phyloP scores from a whole-genome alignment of 2,113 vertebrate species.

The Microcebus lehilahytsara region DNA sequence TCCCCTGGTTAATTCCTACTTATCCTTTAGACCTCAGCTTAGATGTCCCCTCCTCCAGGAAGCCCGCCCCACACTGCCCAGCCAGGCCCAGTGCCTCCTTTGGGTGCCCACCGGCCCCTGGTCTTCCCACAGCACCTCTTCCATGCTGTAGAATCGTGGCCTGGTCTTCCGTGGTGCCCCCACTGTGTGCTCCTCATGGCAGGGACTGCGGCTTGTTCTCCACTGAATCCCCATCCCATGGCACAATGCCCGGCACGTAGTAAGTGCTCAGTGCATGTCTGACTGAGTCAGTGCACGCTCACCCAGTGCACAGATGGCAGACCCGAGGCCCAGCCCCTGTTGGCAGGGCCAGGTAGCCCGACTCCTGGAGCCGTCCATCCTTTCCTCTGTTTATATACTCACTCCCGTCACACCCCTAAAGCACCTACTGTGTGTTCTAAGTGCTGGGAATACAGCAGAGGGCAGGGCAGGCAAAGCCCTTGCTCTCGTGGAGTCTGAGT shows the following conservation, averaged over 20 bases:
- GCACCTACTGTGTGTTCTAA: neutral
- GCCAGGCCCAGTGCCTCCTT: neutral
- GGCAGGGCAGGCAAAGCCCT: neutral
- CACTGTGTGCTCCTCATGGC: neutral
- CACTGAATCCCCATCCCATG: neutral
- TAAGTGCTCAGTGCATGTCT: neutral
- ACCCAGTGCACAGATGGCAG: neutral
- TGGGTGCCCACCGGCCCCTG: neutral
- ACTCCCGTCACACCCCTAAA: neutral
- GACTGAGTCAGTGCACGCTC: neutral
- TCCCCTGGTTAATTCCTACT: too few species aligned
- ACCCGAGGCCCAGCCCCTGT: neutral
- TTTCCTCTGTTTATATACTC: neutral
- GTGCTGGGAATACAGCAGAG: neutral
- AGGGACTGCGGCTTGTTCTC: neutral
- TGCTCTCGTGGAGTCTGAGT: neutral
- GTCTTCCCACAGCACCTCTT: neutral
- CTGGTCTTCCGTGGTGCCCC: neutral
- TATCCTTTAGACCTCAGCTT: neutral
- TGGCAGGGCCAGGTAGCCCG: neutral
- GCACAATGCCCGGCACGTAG: neutral
- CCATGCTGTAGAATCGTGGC: neutral
- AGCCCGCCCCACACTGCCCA: neutral
- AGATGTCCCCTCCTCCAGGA: neutral
- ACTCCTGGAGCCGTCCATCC: neutral